A percentile compares a stretch with the other conserved stretches of the same genome.
phyloP scores from a whole-genome alignment of 2,113 vertebrate genomes.

The Leucosticte australis region DNA sequence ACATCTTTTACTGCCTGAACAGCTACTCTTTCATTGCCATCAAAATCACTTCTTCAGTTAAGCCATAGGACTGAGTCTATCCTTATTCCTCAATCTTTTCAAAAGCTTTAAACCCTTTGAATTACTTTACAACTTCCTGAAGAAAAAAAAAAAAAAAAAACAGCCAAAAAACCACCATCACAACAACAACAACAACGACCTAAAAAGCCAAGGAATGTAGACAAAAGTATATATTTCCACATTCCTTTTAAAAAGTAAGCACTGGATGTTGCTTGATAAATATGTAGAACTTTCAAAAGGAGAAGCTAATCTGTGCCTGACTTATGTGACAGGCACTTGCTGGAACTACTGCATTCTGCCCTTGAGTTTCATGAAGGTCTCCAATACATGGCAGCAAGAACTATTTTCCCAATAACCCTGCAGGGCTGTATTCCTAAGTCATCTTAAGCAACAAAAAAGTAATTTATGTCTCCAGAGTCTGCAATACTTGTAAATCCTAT shows the following conservation, averaged over 20 bases:
- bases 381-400: neutral
- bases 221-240: neutral
- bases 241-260: neutral
- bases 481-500: neutral
- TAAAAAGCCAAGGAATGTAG: neutral
- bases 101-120: neutral
- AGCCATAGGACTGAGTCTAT: neutral
- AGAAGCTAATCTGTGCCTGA: neutral
- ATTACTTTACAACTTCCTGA: neutral
- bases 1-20: neutral
- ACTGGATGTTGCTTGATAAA: neutral
- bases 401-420: neutral
- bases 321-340: neutral
- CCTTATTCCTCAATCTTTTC: neutral
- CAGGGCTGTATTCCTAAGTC: neutral
- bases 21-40: neutral
- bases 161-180: neutral
- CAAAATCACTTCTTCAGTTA: neutral
- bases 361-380: neutral
- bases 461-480: neutral
- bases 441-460: neutral
- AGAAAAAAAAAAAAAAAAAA: neutral
- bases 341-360: neutral
- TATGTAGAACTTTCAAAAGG: neutral
- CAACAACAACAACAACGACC: neutral